A percentile compares a stretch with the other conserved stretches of the same genome.
These are phyloP conservation scores for Meteorus sp. DNA, from an alignment of 1,140 invertebrate genomes.

Conservation along the genomic window DNA sequence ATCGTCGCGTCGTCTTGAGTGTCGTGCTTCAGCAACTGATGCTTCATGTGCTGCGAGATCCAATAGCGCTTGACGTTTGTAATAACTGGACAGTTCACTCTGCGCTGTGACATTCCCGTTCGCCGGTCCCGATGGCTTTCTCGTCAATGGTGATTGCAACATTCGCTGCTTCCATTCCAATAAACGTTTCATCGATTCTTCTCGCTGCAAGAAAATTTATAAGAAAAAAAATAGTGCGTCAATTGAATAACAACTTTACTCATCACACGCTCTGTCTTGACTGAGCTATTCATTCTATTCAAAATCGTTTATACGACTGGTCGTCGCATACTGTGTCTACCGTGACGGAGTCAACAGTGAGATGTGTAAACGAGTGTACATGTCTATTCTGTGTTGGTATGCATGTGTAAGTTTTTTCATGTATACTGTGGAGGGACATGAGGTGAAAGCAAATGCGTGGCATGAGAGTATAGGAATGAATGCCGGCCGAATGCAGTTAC, in stretches of 20 bases:
- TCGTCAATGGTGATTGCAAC: conserved; percentile 83
- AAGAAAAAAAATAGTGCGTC: conserved; percentile 21
- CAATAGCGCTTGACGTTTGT: conserved; percentile 54
- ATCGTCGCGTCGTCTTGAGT: conserved; percentile 48
- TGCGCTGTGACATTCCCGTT: conserved; percentile 49
- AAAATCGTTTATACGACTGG: too few species aligned
- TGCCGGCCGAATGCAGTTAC: conserved; percentile 10
- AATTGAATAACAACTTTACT: not conserved
- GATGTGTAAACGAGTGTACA: too few species aligned
- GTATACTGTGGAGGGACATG: not conserved
- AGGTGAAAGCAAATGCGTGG: conserved; percentile 20
- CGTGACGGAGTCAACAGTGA: too few species aligned
- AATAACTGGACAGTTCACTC: conserved; percentile 56
- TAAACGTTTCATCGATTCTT: conserved; percentile 88
- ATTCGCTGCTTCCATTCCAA: conserved; percentile 92
- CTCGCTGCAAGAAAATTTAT: too few species aligned
- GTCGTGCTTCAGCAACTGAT: conserved; percentile 39
- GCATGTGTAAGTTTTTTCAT: too few species aligned
- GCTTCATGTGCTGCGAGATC: conserved; percentile 46
- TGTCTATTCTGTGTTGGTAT: not conserved
- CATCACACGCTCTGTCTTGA: not conserved
- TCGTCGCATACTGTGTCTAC: too few species aligned
- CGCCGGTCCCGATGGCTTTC: conserved; percentile 67
- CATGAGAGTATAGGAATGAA: conserved; percentile 13
- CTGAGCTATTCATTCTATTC: not conserved